Percentiles rank a stretch among this genome's conserved stretches.
Conservation (phyloP, 2,113 vertebrate genomes). For the Heterochromis multidens region DNA sequence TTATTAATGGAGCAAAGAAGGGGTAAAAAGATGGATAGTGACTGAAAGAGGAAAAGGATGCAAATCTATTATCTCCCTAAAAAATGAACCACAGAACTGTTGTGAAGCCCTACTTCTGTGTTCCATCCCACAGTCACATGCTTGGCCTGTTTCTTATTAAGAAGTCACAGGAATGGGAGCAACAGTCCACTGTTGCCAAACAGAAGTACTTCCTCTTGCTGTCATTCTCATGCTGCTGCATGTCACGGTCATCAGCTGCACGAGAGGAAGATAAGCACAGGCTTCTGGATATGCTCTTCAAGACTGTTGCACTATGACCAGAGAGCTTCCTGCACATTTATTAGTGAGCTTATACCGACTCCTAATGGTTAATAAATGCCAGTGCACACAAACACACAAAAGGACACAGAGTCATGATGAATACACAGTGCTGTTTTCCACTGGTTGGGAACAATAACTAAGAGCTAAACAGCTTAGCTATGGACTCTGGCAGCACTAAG, state of each 20-base stretch:
- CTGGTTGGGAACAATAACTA: not conserved
- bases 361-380: slow-evolving; percentile 23
- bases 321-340: not conserved
- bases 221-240: not conserved
- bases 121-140: not conserved
- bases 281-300: not conserved
- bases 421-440: not conserved
- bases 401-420: not conserved
- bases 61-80: not conserved
- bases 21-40: not conserved
- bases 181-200: not conserved
- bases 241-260: not conserved
- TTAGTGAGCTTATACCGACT: slow-evolving; percentile 25
- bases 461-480: not conserved
- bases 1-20: not conserved
- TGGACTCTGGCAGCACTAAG: slow-evolving; percentile 11
- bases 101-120: not conserved
- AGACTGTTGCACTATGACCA: not conserved
- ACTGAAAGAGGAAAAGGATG: not conserved
- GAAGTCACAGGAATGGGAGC: not conserved
- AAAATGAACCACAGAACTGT: not conserved
- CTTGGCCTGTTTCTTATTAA: not conserved
- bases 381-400: not conserved
- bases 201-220: not conserved
- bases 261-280: not conserved